Evolutionary conservation across 1,140 invertebrate species (phyloP).

Genomic region (Diuraphis noxia): DNA sequence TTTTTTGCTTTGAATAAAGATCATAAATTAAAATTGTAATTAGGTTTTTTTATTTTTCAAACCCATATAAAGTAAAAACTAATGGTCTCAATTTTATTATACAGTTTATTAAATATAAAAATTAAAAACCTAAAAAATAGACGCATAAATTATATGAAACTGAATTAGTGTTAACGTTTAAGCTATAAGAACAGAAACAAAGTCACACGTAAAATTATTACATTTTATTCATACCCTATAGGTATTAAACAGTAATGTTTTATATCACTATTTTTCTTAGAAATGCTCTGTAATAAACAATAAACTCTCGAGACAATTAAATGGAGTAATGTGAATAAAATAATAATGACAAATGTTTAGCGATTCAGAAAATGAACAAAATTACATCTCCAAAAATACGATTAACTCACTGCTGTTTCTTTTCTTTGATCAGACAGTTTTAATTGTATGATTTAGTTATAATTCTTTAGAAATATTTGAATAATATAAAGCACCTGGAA

Average conservation of each 20-base stretch:
- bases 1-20: not conserved
- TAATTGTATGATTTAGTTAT: constrained; percentile 19
- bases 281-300: not conserved
- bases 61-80: not conserved
- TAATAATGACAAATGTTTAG: constrained; percentile 13
- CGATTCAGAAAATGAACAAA: constrained; percentile 9
- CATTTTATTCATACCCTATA: not conserved
- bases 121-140: not conserved
- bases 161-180: not conserved
- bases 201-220: not conserved
- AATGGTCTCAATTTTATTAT: not conserved
- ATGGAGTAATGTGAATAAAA: not conserved
- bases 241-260: not conserved
- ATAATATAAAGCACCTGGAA: not conserved
- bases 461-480: not conserved
- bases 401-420: constrained; percentile 7
- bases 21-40: not conserved
- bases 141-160: not conserved
- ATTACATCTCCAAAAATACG: not conserved
- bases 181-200: not conserved
- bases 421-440: not conserved
- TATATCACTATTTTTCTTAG: not conserved
- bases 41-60: not conserved
- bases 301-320: not conserved
- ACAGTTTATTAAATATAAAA: not conserved